These are phyloP conservation scores for Drosophila nigromelanica DNA, from an alignment of 1,140 invertebrate genomes.

Conservation along the genomic window DNA sequence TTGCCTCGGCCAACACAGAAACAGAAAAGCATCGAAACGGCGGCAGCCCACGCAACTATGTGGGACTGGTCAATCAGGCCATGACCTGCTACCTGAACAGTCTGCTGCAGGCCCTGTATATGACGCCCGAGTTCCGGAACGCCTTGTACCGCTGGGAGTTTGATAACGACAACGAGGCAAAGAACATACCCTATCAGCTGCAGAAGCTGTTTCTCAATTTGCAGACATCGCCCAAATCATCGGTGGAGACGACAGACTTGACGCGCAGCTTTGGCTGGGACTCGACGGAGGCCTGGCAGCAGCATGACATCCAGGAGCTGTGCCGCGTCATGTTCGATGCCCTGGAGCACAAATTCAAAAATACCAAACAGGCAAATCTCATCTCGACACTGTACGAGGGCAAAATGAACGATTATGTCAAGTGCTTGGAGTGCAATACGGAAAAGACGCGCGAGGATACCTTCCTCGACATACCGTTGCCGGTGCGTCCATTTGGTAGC, in stretches of 20 bases:
- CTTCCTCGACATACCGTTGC: slow-evolving; percentile 95
- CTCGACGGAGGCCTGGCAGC: slow-evolving; percentile 95
- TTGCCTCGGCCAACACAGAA: slow-evolving; percentile 50
- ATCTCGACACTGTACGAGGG: slow-evolving; percentile 90
- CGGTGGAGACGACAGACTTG: slow-evolving; percentile 94
- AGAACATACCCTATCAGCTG: slow-evolving; percentile 94
- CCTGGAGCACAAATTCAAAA: slow-evolving; percentile 93
- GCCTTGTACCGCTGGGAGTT: slow-evolving; percentile 95
- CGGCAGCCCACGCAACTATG: slow-evolving; percentile 86
- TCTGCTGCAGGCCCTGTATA: slow-evolving; percentile 94
- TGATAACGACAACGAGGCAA: slow-evolving; percentile 88
- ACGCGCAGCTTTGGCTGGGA: slow-evolving; percentile 97
- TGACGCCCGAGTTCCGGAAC: slow-evolving; percentile 98
- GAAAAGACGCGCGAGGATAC: slow-evolving; percentile 94
- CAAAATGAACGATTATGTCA: slow-evolving; percentile 96
- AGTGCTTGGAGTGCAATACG: slow-evolving; percentile 93
- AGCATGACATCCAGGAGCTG: slow-evolving; percentile 96
- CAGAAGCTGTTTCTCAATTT: slow-evolving; percentile 95
- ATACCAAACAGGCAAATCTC: slow-evolving; percentile 92
- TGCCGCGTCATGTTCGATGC: slow-evolving; percentile 97
- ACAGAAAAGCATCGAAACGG: slow-evolving; percentile 38
- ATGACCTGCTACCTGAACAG: slow-evolving; percentile 98
- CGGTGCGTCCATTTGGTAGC: slow-evolving; percentile 93
- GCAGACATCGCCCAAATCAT: slow-evolving; percentile 90
- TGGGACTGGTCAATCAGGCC: slow-evolving; percentile 96